These are phyloP conservation scores for Hirtodrosophila trivittata DNA, from an alignment of 2,888 invertebrate species.

Conservation along the genomic window DNA sequence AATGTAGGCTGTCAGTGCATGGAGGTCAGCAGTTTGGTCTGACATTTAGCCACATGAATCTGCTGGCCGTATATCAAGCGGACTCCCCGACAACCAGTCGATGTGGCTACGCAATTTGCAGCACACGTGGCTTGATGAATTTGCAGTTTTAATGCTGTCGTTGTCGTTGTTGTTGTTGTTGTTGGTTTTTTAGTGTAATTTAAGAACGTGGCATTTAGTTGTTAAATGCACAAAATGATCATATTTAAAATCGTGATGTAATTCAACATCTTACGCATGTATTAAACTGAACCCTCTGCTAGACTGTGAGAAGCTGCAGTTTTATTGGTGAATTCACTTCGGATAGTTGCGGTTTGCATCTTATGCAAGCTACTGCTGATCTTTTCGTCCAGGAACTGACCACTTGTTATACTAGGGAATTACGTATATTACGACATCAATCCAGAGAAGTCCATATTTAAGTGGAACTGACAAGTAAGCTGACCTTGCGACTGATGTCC, in stretches of 20 bases:
- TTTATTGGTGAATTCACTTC: constrained; percentile 16
- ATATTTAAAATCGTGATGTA: constrained; percentile 65
- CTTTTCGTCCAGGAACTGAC: no score
- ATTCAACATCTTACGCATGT: constrained; percentile 62
- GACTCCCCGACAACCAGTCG: constrained; percentile 8
- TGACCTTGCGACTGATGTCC: no score
- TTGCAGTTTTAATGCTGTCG: constrained; percentile 25
- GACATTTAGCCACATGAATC: constrained; percentile 55
- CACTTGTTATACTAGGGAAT: no score
- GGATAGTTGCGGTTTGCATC: background rate
- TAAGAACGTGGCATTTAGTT: constrained; percentile 68
- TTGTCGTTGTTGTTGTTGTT: background rate
- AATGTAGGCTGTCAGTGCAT: constrained; percentile 61
- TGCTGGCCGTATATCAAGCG: constrained; percentile 48
- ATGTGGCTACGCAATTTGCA: constrained; percentile 66
- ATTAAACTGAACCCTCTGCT: constrained; percentile 4
- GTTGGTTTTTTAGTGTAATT: constrained; percentile 42
- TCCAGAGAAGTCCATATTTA: no score
- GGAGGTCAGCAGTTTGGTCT: constrained; percentile 67
- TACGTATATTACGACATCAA: no score
- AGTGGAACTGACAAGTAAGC: no score
- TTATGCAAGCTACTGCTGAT: background rate
- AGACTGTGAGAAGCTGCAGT: constrained; percentile 20
- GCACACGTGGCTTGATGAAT: constrained; percentile 72
- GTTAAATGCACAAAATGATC: constrained; percentile 59